Percentiles rank a stretch among this genome's conserved stretches.
These are phyloP conservation scores for Laticauda colubrina DNA, from an alignment of 2,113 vertebrate species.

Conservation along the genomic window DNA sequence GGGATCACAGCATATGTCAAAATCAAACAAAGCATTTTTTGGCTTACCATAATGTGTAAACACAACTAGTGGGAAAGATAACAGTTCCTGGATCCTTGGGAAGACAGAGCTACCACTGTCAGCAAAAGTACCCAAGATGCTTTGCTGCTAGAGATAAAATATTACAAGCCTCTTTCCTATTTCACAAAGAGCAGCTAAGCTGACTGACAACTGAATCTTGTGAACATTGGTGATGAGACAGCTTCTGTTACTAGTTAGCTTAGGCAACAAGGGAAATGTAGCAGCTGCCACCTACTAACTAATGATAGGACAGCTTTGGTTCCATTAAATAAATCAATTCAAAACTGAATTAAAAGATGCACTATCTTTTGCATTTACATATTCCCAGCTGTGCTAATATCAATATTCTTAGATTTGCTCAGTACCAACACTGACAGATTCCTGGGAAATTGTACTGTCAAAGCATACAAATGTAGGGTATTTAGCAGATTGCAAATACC, in stretches of 20 bases:
- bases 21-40: neutral
- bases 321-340: neutral
- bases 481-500: constrained; percentile 3
- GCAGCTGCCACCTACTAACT: neutral
- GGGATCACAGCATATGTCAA: neutral
- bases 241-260: neutral
- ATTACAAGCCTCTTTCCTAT: neutral
- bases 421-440: neutral
- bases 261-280: neutral
- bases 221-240: neutral
- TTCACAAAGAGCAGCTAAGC: neutral
- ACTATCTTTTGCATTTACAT: neutral
- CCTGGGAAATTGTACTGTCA: constrained; percentile 23
- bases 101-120: neutral
- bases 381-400: constrained; percentile 3
- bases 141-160: neutral
- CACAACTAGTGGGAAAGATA: neutral
- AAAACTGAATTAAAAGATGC: neutral
- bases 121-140: neutral
- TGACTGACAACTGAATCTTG: neutral
- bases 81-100: neutral
- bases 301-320: neutral
- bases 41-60: neutral
- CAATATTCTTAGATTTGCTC: neutral
- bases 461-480: constrained; percentile 10